These are phyloP conservation scores for Apistogramma diplotaenia DNA, from an alignment of 2,113 vertebrate species.

Conservation along the genomic window DNA sequence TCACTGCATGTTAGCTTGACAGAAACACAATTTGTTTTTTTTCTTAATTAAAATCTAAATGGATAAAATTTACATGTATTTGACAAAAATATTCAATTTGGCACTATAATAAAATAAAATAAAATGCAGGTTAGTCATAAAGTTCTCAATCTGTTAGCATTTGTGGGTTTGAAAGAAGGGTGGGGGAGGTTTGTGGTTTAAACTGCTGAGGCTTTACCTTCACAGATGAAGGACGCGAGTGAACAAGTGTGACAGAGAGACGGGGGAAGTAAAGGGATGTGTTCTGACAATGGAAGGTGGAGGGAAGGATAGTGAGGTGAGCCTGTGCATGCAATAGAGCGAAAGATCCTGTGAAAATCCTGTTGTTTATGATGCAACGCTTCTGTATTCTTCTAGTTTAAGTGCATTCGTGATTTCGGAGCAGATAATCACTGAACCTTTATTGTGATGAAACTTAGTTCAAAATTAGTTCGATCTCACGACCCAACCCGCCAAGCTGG, in stretches of 20 bases:
- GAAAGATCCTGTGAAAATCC: constrained; percentile 12
- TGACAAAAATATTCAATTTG: background rate
- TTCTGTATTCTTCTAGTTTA: background rate
- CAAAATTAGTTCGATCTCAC: background rate
- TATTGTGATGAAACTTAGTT: background rate
- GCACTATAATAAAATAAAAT: background rate
- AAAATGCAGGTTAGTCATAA: background rate
- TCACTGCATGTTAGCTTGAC: background rate
- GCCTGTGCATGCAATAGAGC: background rate
- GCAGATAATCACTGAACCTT: background rate
- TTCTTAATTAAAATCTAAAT: background rate
- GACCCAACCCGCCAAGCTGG: background rate
- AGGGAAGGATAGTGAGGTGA: background rate
- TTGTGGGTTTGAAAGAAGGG: background rate
- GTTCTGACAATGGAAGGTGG: background rate
- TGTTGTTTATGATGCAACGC: background rate
- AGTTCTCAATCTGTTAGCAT: background rate
- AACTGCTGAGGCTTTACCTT: background rate
- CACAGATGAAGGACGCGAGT: background rate
- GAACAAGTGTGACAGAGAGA: background rate
- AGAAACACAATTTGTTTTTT: background rate
- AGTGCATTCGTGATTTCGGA: background rate
- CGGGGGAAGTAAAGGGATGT: background rate
- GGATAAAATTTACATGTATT: background rate
- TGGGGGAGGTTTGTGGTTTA: background rate